These are phyloP conservation scores for Bombus fervidus DNA, from an alignment of 1,140 invertebrate genomes.

Conservation along the genomic window DNA sequence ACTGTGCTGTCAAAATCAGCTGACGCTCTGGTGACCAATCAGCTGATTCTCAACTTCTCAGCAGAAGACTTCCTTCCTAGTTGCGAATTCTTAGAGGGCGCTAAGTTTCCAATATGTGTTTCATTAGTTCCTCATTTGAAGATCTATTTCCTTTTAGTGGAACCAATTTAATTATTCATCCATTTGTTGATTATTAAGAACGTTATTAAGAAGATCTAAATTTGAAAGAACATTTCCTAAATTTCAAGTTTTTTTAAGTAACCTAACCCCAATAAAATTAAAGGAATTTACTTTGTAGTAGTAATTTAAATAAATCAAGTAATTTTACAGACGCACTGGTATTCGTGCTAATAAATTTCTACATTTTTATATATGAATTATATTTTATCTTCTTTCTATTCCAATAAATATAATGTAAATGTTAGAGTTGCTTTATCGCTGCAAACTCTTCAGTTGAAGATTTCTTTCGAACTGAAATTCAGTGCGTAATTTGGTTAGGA, in stretches of 20 bases:
- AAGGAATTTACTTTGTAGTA: neutral
- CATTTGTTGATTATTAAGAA: neutral
- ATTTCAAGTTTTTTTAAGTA: neutral
- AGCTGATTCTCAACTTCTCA: slow-evolving; percentile 59
- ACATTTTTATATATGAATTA: too few species aligned
- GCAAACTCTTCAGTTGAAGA: neutral
- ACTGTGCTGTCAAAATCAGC: slow-evolving; percentile 74
- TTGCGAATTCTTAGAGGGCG: neutral
- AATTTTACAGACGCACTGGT: too few species aligned
- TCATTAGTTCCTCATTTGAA: neutral
- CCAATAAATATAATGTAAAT: neutral
- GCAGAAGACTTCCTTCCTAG: slow-evolving; percentile 23
- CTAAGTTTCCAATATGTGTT: too few species aligned
- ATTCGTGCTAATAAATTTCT: too few species aligned
- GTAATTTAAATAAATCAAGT: too few species aligned
- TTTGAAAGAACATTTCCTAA: neutral
- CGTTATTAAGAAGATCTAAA: neutral
- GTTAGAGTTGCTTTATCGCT: neutral
- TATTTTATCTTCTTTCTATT: too few species aligned
- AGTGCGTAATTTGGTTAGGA: neutral
- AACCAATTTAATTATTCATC: neutral
- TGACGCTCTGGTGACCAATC: slow-evolving; percentile 63
- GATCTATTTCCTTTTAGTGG: neutral
- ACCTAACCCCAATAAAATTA: neutral
- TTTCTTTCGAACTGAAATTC: neutral